These are phyloP conservation scores for Strix uralensis DNA, from an alignment of 2,113 vertebrate genomes.

Conservation along the genomic window DNA sequence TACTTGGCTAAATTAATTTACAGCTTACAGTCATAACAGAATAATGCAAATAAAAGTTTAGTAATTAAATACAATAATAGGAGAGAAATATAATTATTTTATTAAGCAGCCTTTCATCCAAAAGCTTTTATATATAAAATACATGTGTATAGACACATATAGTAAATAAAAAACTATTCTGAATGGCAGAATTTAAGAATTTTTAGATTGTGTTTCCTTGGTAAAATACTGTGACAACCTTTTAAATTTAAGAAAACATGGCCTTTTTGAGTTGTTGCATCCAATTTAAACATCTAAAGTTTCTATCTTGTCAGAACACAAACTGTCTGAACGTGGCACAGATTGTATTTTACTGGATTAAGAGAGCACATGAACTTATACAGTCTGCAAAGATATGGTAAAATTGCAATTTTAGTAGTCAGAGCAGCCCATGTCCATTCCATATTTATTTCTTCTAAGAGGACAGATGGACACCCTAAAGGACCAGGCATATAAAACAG, in stretches of 20 bases:
- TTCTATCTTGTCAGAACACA: background rate
- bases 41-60: background rate
- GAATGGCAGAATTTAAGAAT: background rate
- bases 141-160: accelerated
- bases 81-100: background rate
- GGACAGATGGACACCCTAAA: background rate
- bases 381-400: background rate
- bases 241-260: background rate
- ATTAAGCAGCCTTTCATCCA: background rate
- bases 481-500: background rate
- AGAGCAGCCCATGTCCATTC: background rate
- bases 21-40: background rate
- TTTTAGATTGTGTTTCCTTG: background rate
- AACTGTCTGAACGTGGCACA: background rate
- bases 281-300: background rate
- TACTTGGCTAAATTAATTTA: background rate
- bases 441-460: background rate
- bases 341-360: background rate
- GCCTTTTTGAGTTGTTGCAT: background rate
- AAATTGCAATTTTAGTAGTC: background rate
- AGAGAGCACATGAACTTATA: background rate
- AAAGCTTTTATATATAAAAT: background rate
- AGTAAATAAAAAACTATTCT: background rate
- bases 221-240: background rate
- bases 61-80: background rate